phyloP scores from a whole-genome alignment of 2,113 vertebrate species.

The Butastur rufipennis region DNA sequence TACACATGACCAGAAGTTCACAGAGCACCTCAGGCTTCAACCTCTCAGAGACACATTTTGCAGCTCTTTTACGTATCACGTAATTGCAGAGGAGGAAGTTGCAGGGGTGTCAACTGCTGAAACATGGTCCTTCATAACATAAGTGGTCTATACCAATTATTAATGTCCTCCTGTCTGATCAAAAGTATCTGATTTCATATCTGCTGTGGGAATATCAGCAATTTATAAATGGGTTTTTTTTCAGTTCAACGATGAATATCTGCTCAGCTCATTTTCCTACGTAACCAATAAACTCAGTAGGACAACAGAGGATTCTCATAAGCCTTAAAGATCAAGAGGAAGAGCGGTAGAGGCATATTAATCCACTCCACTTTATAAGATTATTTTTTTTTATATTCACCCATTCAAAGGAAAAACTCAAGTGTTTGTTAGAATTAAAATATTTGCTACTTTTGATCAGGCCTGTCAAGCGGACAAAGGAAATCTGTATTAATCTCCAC shows the following conservation, averaged over 20 bases:
- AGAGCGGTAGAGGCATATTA: background rate
- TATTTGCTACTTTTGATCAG: constrained; percentile 3
- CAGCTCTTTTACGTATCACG: background rate
- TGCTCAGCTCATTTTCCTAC: background rate
- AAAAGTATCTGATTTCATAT: background rate
- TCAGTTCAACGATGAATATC: background rate
- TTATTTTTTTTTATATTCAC: background rate
- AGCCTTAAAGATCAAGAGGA: constrained; percentile 18
- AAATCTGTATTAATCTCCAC: constrained; percentile 11
- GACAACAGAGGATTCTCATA: background rate
- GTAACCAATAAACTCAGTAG: background rate
- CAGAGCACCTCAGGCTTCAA: background rate
- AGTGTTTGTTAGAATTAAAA: background rate
- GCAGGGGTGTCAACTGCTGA: background rate
- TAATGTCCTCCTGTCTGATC: background rate
- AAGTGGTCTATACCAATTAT: background rate
- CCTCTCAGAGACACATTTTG: background rate
- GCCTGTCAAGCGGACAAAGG: background rate
- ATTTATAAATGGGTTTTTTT: background rate
- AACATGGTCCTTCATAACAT: rapidly evolving
- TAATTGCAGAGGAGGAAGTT: background rate
- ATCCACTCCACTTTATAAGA: background rate
- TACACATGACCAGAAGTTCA: background rate
- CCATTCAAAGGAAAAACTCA: background rate
- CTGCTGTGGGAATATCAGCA: background rate